Percentiles rank a stretch among this genome's conserved stretches.
Evolutionary conservation across 2,888 invertebrate genomes (phyloP).

Genomic region (Pherbina coryleti): DNA sequence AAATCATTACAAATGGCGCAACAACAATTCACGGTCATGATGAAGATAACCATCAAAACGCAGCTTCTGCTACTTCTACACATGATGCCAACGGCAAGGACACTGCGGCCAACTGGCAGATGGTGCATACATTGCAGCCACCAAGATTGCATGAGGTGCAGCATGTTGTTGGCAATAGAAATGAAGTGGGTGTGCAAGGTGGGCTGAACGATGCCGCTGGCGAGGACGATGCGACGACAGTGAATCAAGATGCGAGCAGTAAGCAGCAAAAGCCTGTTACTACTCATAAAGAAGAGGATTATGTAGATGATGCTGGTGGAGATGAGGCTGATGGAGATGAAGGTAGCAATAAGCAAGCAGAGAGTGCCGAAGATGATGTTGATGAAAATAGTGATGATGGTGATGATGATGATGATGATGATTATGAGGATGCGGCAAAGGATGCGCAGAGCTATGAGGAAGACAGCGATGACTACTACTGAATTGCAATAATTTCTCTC

Average conservation of each 20-base stretch:
- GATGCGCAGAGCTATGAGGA: constrained; percentile 42
- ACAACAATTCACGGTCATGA: constrained; percentile 59
- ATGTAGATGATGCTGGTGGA: constrained; percentile 18
- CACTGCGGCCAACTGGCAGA: constrained; percentile 20
- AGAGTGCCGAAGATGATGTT: constrained; percentile 46
- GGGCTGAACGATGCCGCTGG: constrained; percentile 31
- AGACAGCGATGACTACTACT: constrained; percentile 47
- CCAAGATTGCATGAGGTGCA: constrained; percentile 40
- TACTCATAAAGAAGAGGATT: not conserved
- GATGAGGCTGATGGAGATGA: constrained; percentile 53
- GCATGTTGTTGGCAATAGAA: constrained; percentile 41
- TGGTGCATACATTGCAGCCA: not conserved
- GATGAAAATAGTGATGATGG: constrained; percentile 26
- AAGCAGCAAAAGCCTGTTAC: constrained; percentile 13
- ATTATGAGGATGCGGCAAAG: constrained; percentile 37
- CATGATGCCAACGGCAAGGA: not conserved
- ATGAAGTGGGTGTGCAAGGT: not conserved
- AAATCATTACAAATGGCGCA: constrained; percentile 66
- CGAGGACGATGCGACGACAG: constrained; percentile 35
- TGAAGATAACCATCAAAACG: constrained; percentile 46
- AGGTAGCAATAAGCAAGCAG: constrained; percentile 45
- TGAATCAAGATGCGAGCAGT: constrained; percentile 23
- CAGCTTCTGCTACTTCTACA: not conserved
- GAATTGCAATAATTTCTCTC: not conserved
- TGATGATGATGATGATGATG: constrained; percentile 31